Evolutionary conservation across 2,113 vertebrate species (phyloP).

Genomic region (Geococcyx californianus): DNA sequence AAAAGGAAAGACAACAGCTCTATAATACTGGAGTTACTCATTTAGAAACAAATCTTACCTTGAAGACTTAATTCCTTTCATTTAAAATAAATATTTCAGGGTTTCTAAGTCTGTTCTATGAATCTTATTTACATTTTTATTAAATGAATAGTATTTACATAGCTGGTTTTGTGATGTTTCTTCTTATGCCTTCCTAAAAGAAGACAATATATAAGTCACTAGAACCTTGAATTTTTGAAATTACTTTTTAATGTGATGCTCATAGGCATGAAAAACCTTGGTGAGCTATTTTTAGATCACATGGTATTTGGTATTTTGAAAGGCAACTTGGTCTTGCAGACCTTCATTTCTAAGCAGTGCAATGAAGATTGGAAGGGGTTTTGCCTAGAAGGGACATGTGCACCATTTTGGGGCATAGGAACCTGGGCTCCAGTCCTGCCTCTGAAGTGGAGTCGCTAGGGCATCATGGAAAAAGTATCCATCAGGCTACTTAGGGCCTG

Average conservation of each 20-base stretch:
- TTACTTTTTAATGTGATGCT: background rate
- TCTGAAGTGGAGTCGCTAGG: background rate
- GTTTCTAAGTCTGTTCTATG: slow-evolving; percentile 43
- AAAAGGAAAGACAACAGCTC: background rate
- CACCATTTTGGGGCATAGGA: background rate
- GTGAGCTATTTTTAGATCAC: background rate
- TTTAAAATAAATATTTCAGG: slow-evolving; percentile 49
- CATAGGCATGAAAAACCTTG: background rate
- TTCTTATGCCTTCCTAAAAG: background rate
- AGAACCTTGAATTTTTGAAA: slow-evolving; percentile 14
- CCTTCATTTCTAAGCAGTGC: background rate
- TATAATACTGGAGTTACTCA: background rate
- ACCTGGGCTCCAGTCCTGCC: background rate
- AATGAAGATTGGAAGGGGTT: background rate
- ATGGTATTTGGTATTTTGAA: background rate
- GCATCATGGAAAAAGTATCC: background rate
- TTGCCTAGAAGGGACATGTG: background rate
- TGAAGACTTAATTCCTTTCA: background rate
- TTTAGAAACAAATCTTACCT: background rate
- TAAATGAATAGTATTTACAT: slow-evolving; percentile 54
- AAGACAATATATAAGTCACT: background rate
- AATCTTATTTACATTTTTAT: slow-evolving; percentile 65
- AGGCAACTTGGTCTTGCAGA: background rate
- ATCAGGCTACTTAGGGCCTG: background rate
- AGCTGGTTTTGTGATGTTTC: slow-evolving; percentile 4